Percentiles rank a stretch among this genome's conserved stretches.
Evolutionary conservation across 1,140 invertebrate genomes (phyloP).

Genomic region (Linepithema humile): DNA sequence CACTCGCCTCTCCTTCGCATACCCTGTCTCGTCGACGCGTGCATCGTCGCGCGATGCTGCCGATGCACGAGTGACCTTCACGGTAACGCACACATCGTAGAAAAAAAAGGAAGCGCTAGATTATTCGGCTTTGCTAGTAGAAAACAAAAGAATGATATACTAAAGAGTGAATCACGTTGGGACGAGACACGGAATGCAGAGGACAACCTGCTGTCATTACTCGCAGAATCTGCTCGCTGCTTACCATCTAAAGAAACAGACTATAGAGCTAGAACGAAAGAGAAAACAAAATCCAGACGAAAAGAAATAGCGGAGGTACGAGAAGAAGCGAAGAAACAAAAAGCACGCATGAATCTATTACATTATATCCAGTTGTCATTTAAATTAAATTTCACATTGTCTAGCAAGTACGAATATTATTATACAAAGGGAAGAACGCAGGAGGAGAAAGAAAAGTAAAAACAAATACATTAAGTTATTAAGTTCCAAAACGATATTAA

Average conservation of each 20-base stretch:
- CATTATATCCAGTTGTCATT: conserved; percentile 80
- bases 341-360: conserved; percentile 76
- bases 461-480: conserved; percentile 79
- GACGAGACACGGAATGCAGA: conserved; percentile 68
- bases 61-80: conserved; percentile 19
- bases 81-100: conserved; percentile 50
- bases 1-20: conserved; percentile 24
- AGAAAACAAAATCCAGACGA: conserved; percentile 34
- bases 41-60: conserved; percentile 23
- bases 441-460: conserved; percentile 80
- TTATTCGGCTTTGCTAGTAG: conserved; percentile 31
- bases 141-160: conserved; percentile 2
- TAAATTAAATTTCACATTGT: conserved; percentile 82
- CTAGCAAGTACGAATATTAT: conserved; percentile 80
- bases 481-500: conserved; percentile 77
- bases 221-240: conserved; percentile 68
- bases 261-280: conserved; percentile 37
- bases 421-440: conserved; percentile 79
- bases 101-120: conserved; percentile 45
- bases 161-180: conserved; percentile 32
- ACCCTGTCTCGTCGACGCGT: conserved; percentile 62
- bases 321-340: conserved; percentile 62
- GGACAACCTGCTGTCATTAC: conserved; percentile 59
- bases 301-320: conserved; percentile 60
- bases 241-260: conserved; percentile 64